Conservation (phyloP, 2,797 vertebrate genomes). For the Cuculus canorus region DNA sequence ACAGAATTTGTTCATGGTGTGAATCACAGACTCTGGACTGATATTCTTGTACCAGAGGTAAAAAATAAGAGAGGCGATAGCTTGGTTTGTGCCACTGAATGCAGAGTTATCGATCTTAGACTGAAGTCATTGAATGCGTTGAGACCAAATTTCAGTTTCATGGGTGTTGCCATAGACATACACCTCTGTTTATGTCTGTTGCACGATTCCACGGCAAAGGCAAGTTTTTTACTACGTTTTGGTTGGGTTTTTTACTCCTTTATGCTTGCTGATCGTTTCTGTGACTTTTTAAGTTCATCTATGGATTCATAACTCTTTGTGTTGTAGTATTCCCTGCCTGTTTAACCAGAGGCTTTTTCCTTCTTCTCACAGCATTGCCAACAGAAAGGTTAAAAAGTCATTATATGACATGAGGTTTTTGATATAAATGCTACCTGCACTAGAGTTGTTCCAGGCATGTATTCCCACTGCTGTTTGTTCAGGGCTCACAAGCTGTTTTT, state of each 20-base stretch:
- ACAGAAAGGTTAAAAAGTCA: neutral
- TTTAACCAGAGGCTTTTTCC: neutral
- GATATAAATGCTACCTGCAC: neutral
- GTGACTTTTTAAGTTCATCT: neutral
- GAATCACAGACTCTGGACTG: neutral
- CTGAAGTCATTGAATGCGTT: neutral
- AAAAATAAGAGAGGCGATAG: neutral
- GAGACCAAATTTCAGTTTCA: neutral
- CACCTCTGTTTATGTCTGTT: neutral
- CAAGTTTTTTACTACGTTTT: too few species aligned
- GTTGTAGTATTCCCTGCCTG: too few species aligned
- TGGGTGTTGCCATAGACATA: neutral
- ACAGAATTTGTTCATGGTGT: neutral
- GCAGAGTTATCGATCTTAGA: neutral
- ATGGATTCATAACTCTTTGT: neutral
- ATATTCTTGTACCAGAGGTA: neutral
- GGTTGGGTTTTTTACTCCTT: neutral
- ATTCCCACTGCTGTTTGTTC: neutral
- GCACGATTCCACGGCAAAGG: neutral
- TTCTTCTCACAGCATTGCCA: neutral
- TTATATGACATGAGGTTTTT: neutral
- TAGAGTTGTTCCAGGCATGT: rapidly evolving
- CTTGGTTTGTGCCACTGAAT: neutral
- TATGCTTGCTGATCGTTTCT: neutral
- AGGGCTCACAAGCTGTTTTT: neutral